Evolutionary conservation across 2,888 invertebrate species (phyloP), one percentile per base, ranked within the genome.

Genomic region (Dendrolimus pini): DNA sequence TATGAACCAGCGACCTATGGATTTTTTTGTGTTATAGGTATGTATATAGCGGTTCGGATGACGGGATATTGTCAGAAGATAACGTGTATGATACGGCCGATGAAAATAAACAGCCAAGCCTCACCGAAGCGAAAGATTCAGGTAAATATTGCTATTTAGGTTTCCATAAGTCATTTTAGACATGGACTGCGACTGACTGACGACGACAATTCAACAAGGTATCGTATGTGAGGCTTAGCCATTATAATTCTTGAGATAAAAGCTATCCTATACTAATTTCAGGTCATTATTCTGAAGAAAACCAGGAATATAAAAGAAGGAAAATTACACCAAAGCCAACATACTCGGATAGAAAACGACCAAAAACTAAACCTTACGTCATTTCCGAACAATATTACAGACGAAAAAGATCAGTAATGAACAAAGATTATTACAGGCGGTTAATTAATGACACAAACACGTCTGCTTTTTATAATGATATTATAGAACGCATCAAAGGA

Each of bases 1-100:
- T 30, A 30, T 30, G 30, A 30, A 30, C 6, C 30, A 30, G 30
- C 6, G 30, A 30, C 30, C 30, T 30, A 30, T 6, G 30, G 6
- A 30, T 30, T 30, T 30, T 30, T 2, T 30, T 30, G 30, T 42
- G 59, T 52, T 30, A 18, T 62, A 89, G 89, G 68, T 89, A 87
- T 54, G 84, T 87, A 0, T 88, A 89, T 65, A 75, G 61, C 1
- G 89, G 89, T 0, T 85, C 82, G 0, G 88, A 87, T 13, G 88
- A 88, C n/a, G 89, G 85, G 0, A 71, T 87, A 1, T 61, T 84
- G 0, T 67, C 83, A 0, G 86, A 88, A 69, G 88, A 88, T 53
- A 63, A 68, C 12, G 6, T 47, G 3, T 47, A 10, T 12, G 47
- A 47, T 47, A 9, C 8, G 12, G 80, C 82, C 3, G 65, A 64